Evolutionary conservation across 2,113 vertebrate species (phyloP), one percentile per base, ranked within the genome.

Genomic region (Cinclus cinclus): DNA sequence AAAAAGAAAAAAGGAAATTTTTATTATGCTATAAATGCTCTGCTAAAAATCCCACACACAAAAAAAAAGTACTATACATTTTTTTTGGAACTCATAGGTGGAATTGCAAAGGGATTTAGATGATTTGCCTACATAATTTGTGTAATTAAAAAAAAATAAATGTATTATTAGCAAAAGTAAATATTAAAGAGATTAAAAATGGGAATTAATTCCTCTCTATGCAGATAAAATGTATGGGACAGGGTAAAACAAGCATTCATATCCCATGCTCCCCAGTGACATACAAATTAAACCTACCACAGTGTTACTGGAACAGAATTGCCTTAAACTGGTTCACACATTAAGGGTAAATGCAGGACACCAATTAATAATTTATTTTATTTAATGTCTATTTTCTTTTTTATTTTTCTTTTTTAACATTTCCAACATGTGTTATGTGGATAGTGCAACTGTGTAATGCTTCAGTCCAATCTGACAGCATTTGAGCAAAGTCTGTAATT

Each of bases 21-120:
- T 93, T 90, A 88, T 83, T 92, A 75, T 81, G 60, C 86, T 79
- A 56, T 84, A 94, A 96, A 94, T 82, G 73, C 15, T 78, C 44
- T 78, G 28, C 62, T 89, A 90, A 86, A 89, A 96, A 81, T 93
- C 47, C 15, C 2, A 6, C 83, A 86, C 3, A 2, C 35, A 37
- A 7, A 46, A 80, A 78, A 37, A 78, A 90, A 69, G 18, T 42
- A 41, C 69, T 69, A 70, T 15, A 73, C 11, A 46, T 82, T 87
- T 92, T 65, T 88, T 65, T 88, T 77, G 56, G 67, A 19, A 41
- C 90, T 83, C 50, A 15, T 6, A 82, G 58, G 28, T 39, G 46
- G 64, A 90, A 83, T 67, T 90, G 52, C 31, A 92, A 83, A 89
- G 16, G 13, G 22, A 31, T 28, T 35, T 53, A 79, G 20, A 62